These are phyloP conservation scores for Platichthys flesus DNA, from an alignment of 2,113 vertebrate species.

Conservation along the genomic window DNA sequence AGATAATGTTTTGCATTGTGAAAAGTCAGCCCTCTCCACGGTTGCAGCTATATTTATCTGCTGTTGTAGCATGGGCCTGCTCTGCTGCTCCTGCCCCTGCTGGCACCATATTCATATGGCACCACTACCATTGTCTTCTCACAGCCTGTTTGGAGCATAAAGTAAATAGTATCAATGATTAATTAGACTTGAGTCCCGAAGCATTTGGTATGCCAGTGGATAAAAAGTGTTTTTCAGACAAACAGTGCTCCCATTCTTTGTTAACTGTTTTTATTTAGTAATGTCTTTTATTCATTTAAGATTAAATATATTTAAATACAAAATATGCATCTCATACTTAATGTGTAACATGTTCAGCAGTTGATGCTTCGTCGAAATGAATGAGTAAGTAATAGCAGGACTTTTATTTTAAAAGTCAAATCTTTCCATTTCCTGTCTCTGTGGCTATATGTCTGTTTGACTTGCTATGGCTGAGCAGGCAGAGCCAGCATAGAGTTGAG, in stretches of 20 bases:
- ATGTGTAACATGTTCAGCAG: neutral
- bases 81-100: too few species aligned
- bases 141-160: neutral
- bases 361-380: neutral
- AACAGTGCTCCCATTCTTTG: too few species aligned
- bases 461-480: constrained; percentile 32
- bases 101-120: neutral
- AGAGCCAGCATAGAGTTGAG: constrained; percentile 38
- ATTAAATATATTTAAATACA: neutral
- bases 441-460: constrained; percentile 19
- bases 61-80: neutral
- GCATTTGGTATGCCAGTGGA: neutral
- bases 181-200: neutral
- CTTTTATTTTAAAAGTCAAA: constrained; percentile 60
- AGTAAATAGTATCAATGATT: neutral
- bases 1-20: neutral
- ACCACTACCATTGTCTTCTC: neutral
- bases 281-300: neutral
- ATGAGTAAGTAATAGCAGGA: neutral
- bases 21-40: neutral
- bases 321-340: too few species aligned
- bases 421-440: constrained; percentile 55
- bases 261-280: too few species aligned
- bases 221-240: too few species aligned
- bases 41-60: neutral